Evolutionary conservation across 2,113 vertebrate species (phyloP).

Genomic region (Etheostoma spectabile): DNA sequence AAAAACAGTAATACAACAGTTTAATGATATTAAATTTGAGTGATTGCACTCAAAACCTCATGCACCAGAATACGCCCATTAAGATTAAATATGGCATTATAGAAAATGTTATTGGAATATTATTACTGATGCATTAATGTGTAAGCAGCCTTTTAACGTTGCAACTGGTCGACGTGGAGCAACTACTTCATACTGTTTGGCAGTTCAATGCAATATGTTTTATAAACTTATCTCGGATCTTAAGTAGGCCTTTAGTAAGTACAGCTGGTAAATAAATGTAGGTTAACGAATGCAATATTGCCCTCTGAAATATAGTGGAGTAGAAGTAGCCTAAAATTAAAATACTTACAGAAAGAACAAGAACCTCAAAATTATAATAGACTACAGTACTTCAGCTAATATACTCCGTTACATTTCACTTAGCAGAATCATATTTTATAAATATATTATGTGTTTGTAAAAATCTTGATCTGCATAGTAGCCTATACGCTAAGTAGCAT

Average conservation of each 20-base stretch:
- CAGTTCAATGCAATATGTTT: background rate
- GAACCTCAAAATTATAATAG: background rate
- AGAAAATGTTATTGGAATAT: background rate
- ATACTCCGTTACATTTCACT: no score
- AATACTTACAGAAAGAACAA: background rate
- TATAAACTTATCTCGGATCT: no score
- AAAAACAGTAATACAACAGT: no score
- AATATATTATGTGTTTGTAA: no score
- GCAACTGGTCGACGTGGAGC: background rate
- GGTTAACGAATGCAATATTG: background rate
- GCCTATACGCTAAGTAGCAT: no score
- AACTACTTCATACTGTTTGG: background rate
- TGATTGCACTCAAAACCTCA: background rate
- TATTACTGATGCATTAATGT: background rate
- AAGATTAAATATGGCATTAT: background rate
- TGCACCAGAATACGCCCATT: background rate
- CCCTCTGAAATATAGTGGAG: background rate
- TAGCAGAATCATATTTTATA: no score
- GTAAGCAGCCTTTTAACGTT: background rate
- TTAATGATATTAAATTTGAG: background rate
- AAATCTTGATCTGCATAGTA: no score
- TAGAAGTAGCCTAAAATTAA: background rate
- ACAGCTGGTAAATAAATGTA: background rate
- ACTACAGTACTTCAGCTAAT: background rate
- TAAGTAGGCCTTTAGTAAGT: background rate